Evolutionary conservation across 2,797 vertebrate genomes (phyloP).

Genomic region (Malurus leucopterus): DNA sequence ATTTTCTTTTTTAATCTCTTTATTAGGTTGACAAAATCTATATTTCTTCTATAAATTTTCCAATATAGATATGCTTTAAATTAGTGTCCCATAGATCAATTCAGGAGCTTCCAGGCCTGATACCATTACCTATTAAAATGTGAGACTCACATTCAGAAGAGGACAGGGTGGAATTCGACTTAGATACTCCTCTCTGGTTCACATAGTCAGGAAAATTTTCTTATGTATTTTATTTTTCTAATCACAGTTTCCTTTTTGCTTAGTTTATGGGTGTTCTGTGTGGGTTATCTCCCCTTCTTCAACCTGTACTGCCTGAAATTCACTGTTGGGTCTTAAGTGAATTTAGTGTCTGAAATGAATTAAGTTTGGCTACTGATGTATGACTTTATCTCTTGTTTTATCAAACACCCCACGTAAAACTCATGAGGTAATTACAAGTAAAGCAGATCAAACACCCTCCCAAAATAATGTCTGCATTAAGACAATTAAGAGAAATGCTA

Average conservation of each 20-base stretch:
- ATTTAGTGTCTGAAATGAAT: neutral
- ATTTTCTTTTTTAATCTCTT: neutral
- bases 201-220: neutral
- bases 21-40: neutral
- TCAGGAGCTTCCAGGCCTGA: neutral
- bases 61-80: neutral
- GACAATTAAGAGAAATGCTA: neutral
- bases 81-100: neutral
- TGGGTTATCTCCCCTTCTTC: neutral
- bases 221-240: neutral
- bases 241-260: neutral
- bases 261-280: neutral
- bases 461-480: neutral
- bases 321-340: neutral
- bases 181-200: neutral
- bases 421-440: neutral
- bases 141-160: neutral
- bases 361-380: neutral
- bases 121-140: neutral
- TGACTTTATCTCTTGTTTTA: neutral
- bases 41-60: neutral
- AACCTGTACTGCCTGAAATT: neutral
- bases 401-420: neutral
- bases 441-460: neutral
- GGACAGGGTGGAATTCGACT: neutral